Evolutionary conservation across 2,797 vertebrate genomes (phyloP).

Genomic region (Schizopygopsis malacanthus): DNA sequence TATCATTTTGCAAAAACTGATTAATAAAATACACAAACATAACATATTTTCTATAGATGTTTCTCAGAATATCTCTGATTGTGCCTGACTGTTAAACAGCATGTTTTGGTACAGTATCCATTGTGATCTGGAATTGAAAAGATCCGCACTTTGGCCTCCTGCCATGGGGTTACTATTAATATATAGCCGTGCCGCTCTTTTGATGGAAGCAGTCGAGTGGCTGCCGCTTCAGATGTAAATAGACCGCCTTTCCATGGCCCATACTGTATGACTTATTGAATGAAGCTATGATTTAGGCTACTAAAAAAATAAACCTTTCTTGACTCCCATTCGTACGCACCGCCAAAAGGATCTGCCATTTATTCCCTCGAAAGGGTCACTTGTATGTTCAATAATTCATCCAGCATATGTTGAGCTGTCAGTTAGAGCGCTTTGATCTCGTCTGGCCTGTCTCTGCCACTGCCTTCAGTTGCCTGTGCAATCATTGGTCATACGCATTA

Average conservation of each 20-base stretch:
- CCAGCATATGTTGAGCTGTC: constrained; percentile 80
- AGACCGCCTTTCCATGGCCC: constrained; percentile 60
- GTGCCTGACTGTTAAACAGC: background rate
- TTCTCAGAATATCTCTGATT: background rate
- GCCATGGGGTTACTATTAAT: constrained; percentile 1
- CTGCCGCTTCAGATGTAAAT: constrained; percentile 63
- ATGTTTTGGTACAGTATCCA: background rate
- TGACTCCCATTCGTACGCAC: constrained; percentile 68
- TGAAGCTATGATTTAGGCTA: constrained; percentile 71
- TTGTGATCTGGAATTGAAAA: constrained; percentile 9
- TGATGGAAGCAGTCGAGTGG: constrained; percentile 42
- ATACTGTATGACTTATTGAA: constrained; percentile 69
- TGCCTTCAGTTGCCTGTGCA: constrained; percentile 70
- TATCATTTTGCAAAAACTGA: constrained; percentile 43
- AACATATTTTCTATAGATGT: background rate
- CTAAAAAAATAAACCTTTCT: constrained; percentile 69
- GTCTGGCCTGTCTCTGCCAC: constrained; percentile 71
- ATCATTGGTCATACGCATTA: constrained; percentile 35
- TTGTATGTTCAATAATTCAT: constrained; percentile 84
- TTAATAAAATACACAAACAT: background rate
- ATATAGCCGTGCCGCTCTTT: constrained; percentile 48
- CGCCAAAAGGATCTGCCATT: constrained; percentile 76
- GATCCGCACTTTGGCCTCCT: background rate
- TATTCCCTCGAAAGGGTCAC: constrained; percentile 81
- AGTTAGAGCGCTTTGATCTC: constrained; percentile 78